A percentile compares a stretch with the other conserved stretches of the same genome.
These are phyloP conservation scores for Muscicapa comitata DNA, from an alignment of 2,797 vertebrate species.

Conservation along the genomic window DNA sequence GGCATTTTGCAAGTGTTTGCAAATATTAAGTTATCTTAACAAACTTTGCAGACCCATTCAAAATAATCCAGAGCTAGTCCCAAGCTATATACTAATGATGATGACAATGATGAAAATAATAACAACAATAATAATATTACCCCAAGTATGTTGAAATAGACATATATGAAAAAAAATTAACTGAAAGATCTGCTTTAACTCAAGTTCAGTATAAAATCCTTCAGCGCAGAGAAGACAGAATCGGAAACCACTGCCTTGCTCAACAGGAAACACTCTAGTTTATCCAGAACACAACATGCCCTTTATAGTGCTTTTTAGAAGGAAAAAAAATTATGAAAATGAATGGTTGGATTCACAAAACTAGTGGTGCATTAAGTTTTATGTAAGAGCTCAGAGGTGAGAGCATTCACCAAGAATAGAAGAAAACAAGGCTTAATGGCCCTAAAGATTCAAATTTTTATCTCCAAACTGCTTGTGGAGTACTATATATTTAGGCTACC, in stretches of 20 bases:
- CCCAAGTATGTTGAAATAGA: background rate
- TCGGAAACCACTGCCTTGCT: background rate
- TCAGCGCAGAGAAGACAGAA: background rate
- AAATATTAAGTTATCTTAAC: background rate
- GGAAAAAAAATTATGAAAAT: background rate
- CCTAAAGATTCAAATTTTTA: conserved; percentile 2
- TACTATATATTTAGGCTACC: background rate
- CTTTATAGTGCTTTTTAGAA: background rate
- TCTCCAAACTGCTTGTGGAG: background rate
- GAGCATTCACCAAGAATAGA: background rate
- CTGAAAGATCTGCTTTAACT: background rate
- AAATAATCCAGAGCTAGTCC: background rate
- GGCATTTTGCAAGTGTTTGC: background rate
- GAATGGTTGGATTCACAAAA: conserved; percentile 41
- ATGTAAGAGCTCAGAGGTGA: background rate
- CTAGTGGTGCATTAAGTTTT: background rate
- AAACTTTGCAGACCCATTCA: background rate
- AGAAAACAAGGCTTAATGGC: background rate
- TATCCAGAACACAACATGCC: background rate
- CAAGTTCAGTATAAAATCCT: background rate
- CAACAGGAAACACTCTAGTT: background rate
- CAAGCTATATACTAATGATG: background rate
- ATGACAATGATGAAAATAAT: background rate
- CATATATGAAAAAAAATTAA: background rate
- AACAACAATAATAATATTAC: background rate